Evolutionary conservation across 1,140 invertebrate species (phyloP).

Genomic region (Samia ricini): DNA sequence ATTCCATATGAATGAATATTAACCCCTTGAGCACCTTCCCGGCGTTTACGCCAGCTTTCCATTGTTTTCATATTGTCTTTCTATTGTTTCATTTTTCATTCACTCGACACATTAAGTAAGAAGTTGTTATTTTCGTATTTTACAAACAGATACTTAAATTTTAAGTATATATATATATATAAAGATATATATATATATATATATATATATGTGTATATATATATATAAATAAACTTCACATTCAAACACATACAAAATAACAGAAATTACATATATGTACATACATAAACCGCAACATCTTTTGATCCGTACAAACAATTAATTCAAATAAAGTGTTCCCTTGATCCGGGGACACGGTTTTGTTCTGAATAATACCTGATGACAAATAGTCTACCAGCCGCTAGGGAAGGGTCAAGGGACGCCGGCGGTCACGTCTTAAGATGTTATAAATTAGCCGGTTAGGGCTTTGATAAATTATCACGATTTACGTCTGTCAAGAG

Average conservation of each 20-base stretch:
- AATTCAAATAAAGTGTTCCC: constrained; percentile 24
- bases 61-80: no score
- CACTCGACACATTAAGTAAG: no score
- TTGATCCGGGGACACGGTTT: constrained; percentile 14
- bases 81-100: no score
- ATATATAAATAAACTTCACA: not conserved
- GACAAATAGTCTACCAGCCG: constrained; percentile 29
- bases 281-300: not conserved
- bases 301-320: constrained; percentile 20
- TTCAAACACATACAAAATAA: not conserved
- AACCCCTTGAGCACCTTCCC: no score
- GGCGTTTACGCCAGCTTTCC: no score
- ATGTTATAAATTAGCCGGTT: constrained; percentile 7
- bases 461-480: constrained; percentile 8
- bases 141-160: no score
- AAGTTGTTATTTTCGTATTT: no score
- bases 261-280: not conserved
- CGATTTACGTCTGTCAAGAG: not conserved
- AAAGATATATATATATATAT: no score
- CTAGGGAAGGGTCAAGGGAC: constrained; percentile 14
- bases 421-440: constrained; percentile 13
- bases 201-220: not conserved
- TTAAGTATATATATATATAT: no score
- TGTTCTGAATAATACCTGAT: constrained; percentile 25
- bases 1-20: no score